Percentiles rank a stretch among this genome's conserved stretches.
Evolutionary conservation across 2,888 invertebrate genomes (phyloP).

Genomic region (Eurois occulta): DNA sequence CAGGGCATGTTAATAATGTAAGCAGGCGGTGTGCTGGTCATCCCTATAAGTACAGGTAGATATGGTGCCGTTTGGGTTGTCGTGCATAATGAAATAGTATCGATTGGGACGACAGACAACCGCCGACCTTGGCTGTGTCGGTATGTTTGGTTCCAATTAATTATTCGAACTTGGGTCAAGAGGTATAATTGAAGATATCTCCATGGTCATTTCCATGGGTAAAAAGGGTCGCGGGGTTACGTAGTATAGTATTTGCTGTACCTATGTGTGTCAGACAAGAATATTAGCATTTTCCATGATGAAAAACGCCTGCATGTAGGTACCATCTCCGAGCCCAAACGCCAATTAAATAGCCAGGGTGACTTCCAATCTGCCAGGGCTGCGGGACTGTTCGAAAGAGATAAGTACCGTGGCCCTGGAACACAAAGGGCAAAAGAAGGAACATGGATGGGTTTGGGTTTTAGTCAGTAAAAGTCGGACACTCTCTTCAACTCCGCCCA

Average conservation of each 20-base stretch:
- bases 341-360: background rate
- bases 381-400: no score
- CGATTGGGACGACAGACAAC: conserved; percentile 41
- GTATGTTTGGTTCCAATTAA: conserved; percentile 16
- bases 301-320: background rate
- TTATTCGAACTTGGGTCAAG: conserved; percentile 10
- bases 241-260: background rate
- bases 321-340: background rate
- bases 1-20: conserved; percentile 24
- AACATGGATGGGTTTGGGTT: no score
- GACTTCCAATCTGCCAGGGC: background rate
- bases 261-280: background rate
- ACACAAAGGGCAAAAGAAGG: no score
- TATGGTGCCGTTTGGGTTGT: conserved; percentile 22
- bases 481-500: no score
- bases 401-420: no score
- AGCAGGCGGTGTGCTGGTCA: conserved; percentile 7
- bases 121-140: conserved; percentile 37
- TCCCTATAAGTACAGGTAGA: background rate
- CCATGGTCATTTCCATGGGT: background rate
- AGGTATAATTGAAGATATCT: conserved; percentile 12
- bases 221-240: background rate
- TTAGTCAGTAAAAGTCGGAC: no score
- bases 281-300: background rate
- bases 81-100: conserved; percentile 60